Base-by-base conservation (phyloP, 1,140 invertebrate species). In the Mactra quadrangularis region DNA sequence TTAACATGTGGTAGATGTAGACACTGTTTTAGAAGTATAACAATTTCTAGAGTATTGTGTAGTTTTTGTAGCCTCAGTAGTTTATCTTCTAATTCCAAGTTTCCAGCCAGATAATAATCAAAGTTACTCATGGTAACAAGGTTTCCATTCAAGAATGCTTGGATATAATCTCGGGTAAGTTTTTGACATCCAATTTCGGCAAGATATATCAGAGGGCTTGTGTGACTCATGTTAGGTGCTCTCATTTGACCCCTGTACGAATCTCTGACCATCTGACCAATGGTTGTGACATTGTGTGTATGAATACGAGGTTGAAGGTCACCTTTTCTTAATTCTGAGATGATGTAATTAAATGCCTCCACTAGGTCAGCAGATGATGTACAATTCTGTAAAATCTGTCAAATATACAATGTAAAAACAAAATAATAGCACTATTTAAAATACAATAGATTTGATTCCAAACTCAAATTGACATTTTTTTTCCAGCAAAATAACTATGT, bases 121-220 rank as follows among this genome's bases (percentile, higher is more conserved):
- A 90, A 66, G 27, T 81, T 75, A 17, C 76, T 62, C 15, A 77
- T 55, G 1, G 83, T 85, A 29, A 84, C 75, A 50, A 90, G 75
- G 55, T 87, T 82, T 55, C 86, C 86, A 11, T 84, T 85, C 38
- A 91, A 25, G 59, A 91, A 88, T 4, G 79, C 60, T 59, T 84
- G 72, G 17, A 86, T 53, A 62, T 89, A 91, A 52, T 91, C 90
- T 22, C 86, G 77, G 11, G 71, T 59, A 4, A 91, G 78, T 64
- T 91, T 91, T 70, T 91, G 88, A 19, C 85, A 35, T 11, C 90
- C 90, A 17, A 91, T 91, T 68, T 91, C 90, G 22, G 86, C 88
- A 15, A 91, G 64, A 7, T 90, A 83, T 25, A 85, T 82, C 0
- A 90, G 76, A 11, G 90, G 87, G 62, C 84, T 75, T 11, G 85